phyloP scores from a whole-genome alignment of 2,797 vertebrate genomes.

The Cyclura pinguis region DNA sequence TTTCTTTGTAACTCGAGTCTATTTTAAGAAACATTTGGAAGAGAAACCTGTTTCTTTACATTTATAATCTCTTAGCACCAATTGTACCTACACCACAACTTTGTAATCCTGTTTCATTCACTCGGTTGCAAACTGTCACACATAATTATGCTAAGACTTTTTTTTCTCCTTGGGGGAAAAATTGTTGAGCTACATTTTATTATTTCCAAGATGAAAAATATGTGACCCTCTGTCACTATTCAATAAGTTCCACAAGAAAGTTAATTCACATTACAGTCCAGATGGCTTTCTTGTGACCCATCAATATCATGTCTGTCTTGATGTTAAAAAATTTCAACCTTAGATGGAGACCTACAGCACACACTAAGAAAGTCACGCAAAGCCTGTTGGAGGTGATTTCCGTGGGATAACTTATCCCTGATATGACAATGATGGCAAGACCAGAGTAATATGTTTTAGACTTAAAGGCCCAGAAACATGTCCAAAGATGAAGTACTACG shows the following conservation, averaged over 20 bases:
- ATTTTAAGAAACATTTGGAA: conserved; percentile 19
- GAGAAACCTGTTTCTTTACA: conserved; percentile 4
- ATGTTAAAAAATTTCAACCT: neutral
- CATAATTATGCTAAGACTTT: conserved; percentile 8
- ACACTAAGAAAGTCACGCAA: neutral
- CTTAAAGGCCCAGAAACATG: too few species aligned
- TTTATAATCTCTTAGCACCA: neutral
- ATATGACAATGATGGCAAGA: neutral
- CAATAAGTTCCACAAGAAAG: neutral
- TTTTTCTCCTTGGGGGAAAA: too few species aligned
- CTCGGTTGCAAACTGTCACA: conserved; percentile 1
- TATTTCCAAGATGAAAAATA: neutral
- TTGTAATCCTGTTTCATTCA: conserved; percentile 24
- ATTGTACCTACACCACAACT: conserved; percentile 12
- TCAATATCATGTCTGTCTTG: neutral
- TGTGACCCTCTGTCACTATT: neutral
- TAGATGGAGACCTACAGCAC: neutral
- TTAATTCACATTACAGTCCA: neutral
- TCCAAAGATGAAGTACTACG: too few species aligned
- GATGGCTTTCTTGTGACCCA: neutral
- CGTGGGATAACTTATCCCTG: neutral
- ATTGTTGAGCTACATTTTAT: neutral
- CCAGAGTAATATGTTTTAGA: neutral
- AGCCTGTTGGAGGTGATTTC: neutral
- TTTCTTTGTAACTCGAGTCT: conserved; percentile 5